Percentiles rank a stretch among this genome's conserved stretches.
Conservation (phyloP, 23 tunicate species). For the Trididemnum nubilum region DNA sequence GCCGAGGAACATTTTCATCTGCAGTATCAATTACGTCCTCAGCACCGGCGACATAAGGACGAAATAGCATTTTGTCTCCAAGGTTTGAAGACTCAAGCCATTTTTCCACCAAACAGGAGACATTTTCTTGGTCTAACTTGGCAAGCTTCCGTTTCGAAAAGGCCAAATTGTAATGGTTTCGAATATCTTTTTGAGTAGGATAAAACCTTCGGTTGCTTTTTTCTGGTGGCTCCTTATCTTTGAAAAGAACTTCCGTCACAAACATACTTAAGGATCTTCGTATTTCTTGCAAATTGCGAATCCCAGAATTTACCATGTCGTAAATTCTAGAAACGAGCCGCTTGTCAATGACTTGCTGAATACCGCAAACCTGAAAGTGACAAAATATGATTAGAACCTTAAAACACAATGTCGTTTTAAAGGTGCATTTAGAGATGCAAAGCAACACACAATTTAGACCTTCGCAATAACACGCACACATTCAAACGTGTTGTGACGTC, state of each 20-base stretch:
- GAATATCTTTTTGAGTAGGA: not conserved
- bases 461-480: too few relatives aligned
- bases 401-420: too few relatives aligned
- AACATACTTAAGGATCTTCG: not conserved
- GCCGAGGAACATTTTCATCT: not conserved
- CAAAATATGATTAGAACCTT: too few relatives aligned
- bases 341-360: not conserved
- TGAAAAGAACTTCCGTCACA: not conserved
- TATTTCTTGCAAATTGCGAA: not conserved
- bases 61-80: conserved; percentile 18
- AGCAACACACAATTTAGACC: too few relatives aligned
- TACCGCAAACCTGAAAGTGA: conserved; percentile 5
- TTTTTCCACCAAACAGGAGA: not conserved
- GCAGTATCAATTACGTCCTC: not conserved
- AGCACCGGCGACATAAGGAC: conserved; percentile 15
- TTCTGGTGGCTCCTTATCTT: not conserved
- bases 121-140: conserved; percentile 28
- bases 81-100: not conserved
- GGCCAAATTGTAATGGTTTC: conserved; percentile 9
- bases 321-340: not conserved
- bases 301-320: not conserved
- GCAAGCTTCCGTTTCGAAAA: not conserved
- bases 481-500: too few relatives aligned
- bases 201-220: not conserved
- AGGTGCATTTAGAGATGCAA: too few relatives aligned